Evolutionary conservation across 2,888 invertebrate genomes (phyloP).

Genomic region (Callimorpha dominula): DNA sequence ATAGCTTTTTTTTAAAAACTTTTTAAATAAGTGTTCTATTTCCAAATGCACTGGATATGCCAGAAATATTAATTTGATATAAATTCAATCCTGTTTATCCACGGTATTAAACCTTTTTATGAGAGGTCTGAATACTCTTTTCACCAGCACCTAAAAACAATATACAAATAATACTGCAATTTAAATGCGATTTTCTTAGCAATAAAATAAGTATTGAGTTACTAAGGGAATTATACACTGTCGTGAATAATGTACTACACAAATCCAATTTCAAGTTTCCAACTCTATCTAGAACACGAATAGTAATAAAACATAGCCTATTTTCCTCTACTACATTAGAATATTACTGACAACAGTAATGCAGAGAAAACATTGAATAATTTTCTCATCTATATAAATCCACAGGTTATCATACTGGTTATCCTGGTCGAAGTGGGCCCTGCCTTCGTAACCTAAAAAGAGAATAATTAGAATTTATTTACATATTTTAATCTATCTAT

Average conservation of each 20-base stretch:
- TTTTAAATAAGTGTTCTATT: no score
- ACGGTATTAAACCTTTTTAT: no score
- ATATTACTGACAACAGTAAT: conserved; percentile 46
- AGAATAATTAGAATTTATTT: conserved; percentile 56
- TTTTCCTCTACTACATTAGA: conserved; percentile 37
- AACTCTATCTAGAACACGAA: conserved; percentile 27
- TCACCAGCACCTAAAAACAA: no score
- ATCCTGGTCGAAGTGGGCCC: conserved; percentile 26
- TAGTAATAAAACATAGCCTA: conserved; percentile 33
- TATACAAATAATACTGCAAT: not conserved
- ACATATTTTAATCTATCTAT: conserved; percentile 50
- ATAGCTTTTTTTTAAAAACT: no score
- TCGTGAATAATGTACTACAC: conserved; percentile 5
- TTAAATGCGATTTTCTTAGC: not conserved
- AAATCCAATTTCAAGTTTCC: conserved; percentile 33
- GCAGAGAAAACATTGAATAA: conserved; percentile 50
- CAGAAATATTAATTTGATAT: no score
- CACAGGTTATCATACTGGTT: conserved; percentile 35
- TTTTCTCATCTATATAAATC: conserved; percentile 55
- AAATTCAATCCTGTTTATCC: no score
- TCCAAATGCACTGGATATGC: no score
- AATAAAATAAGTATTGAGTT: not conserved
- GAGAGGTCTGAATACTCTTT: no score
- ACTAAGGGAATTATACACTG: not conserved
- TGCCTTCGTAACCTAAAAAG: conserved; percentile 45